Evolutionary conservation across 2,113 vertebrate species (phyloP).

Genomic region (Ictalurus punctatus): DNA sequence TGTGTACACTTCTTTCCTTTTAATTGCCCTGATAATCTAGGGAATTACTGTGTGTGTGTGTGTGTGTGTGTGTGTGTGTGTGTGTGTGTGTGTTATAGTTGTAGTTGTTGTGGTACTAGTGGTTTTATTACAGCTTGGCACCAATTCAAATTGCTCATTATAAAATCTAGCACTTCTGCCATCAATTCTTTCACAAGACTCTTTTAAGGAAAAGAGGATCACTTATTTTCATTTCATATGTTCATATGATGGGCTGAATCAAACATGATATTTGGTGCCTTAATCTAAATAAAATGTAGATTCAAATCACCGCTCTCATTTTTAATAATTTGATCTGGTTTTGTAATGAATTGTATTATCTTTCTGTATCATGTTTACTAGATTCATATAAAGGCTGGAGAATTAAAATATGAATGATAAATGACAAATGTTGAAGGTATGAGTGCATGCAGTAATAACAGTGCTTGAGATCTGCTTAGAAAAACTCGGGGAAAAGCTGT

Average conservation of each 20-base stretch:
- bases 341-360: background rate
- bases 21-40: background rate
- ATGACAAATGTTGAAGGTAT: background rate
- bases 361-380: background rate
- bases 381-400: background rate
- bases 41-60: conserved; percentile 4
- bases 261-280: background rate
- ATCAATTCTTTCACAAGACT: background rate
- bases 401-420: background rate
- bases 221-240: background rate
- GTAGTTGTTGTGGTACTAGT: background rate
- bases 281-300: background rate
- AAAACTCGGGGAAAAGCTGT: background rate
- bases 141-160: background rate
- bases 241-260: background rate
- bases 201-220: background rate
- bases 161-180: background rate
- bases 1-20: conserved; percentile 15
- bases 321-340: background rate
- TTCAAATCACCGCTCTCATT: background rate
- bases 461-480: background rate
- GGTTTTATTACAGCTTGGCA: background rate
- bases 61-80: conserved; percentile 22
- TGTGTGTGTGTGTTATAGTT: background rate
- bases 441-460: background rate